phyloP scores from a whole-genome alignment of 2,888 invertebrate genomes.

The Exocentrus adspersus region DNA sequence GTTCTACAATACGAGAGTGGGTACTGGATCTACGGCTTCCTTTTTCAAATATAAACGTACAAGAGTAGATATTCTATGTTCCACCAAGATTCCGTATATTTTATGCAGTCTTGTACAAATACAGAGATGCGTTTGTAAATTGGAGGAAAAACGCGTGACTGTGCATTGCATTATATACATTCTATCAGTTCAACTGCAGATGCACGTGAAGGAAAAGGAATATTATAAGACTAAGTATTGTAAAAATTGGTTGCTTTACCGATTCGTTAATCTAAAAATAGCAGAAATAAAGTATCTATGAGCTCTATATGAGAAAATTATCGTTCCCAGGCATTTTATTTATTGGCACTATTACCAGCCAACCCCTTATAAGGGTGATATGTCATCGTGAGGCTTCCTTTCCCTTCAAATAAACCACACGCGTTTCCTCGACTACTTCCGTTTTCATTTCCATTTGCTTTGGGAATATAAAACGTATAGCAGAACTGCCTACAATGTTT shows the following conservation, averaged over 20 bases:
- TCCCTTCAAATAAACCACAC: constrained; percentile 3
- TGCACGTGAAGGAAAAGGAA: too few species aligned
- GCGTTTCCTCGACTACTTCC: background rate
- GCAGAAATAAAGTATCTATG: too few species aligned
- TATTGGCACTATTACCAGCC: background rate
- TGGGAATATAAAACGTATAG: background rate
- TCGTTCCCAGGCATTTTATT: background rate
- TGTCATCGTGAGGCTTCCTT: background rate
- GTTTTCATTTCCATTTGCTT: constrained; percentile 1
- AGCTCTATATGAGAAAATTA: too few species aligned
- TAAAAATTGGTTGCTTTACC: too few species aligned
- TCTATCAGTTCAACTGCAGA: too few species aligned
- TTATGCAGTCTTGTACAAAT: background rate
- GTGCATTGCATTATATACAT: too few species aligned
- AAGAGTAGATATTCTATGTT: background rate
- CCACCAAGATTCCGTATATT: too few species aligned
- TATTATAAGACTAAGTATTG: too few species aligned
- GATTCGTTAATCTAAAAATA: too few species aligned
- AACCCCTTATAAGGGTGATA: background rate
- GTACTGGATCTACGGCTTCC: constrained; percentile 7
- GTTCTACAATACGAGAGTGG: constrained; percentile 8
- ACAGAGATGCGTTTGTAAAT: too few species aligned
- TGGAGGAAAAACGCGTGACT: too few species aligned
- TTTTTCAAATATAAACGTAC: constrained; percentile 15
- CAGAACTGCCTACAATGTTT: too few species aligned